Evolutionary conservation across 2,113 vertebrate species (phyloP).

Genomic region (Guaruba guarouba): DNA sequence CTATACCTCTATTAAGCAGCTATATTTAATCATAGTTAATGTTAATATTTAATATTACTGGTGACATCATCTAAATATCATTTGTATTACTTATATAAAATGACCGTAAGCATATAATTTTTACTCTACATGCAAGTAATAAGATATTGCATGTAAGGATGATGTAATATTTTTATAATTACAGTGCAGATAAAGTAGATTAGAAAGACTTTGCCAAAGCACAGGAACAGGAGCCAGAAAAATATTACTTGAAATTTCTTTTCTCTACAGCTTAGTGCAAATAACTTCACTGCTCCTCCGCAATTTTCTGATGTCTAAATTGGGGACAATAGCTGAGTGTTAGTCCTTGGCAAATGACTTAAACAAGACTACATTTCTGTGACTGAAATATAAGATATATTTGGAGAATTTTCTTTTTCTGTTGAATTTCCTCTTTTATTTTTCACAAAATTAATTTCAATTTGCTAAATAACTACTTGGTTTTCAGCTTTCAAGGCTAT

Average conservation of each 20-base stretch:
- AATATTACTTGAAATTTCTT: background rate
- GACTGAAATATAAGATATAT: background rate
- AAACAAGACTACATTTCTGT: background rate
- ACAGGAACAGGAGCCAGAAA: background rate
- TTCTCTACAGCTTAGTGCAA: background rate
- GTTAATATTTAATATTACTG: background rate
- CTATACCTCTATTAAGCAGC: background rate
- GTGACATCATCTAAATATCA: background rate
- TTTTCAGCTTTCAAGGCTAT: background rate
- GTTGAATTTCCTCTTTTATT: background rate
- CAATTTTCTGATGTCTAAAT: conserved; percentile 19
- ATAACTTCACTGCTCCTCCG: background rate
- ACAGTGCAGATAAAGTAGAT: background rate
- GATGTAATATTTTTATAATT: background rate
- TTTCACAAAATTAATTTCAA: conserved; percentile 4
- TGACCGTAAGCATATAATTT: background rate
- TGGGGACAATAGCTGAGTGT: background rate
- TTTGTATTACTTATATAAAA: background rate
- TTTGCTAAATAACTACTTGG: background rate
- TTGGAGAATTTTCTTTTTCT: background rate
- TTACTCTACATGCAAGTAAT: background rate
- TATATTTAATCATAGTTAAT: background rate
- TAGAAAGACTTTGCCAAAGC: background rate
- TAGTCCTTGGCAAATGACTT: background rate
- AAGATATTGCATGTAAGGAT: background rate